Conservation (phyloP, 2,888 invertebrate species). For the Flabesymbios commensalis region DNA sequence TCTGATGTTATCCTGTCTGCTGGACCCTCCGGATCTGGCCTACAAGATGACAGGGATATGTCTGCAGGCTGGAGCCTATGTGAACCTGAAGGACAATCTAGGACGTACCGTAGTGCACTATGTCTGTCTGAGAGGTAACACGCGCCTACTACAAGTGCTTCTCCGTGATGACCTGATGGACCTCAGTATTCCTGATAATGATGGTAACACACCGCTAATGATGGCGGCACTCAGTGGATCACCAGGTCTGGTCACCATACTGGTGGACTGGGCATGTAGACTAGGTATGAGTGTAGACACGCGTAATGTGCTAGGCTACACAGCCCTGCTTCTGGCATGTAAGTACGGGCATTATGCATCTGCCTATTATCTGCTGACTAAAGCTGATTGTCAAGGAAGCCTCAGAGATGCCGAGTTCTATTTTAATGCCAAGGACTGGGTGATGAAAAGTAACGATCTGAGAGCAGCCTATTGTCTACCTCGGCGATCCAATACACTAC, state of each 20-base stretch:
- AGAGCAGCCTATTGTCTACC: not conserved
- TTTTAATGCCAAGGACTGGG: slow-evolving; percentile 53
- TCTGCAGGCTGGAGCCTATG: slow-evolving; percentile 40
- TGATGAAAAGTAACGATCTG: slow-evolving; percentile 32
- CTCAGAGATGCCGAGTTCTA: slow-evolving; percentile 52
- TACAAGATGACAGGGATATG: slow-evolving; percentile 52
- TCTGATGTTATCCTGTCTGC: slow-evolving; percentile 54
- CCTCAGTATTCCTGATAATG: slow-evolving; percentile 52
- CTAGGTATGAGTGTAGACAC: slow-evolving; percentile 51
- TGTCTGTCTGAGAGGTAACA: slow-evolving; percentile 52
- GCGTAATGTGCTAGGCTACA: slow-evolving; percentile 40
- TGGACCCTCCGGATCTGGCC: slow-evolving; percentile 48
- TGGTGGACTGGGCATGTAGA: slow-evolving; percentile 42
- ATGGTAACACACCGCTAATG: slow-evolving; percentile 56
- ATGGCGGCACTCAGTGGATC: slow-evolving; percentile 51
- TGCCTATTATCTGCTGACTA: slow-evolving; percentile 45
- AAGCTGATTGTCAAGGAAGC: slow-evolving; percentile 47
- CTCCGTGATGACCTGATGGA: slow-evolving; percentile 50
- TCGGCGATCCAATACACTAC: not conserved
- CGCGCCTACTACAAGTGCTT: slow-evolving; percentile 26
- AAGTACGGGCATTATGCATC: slow-evolving; percentile 53
- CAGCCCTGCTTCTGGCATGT: slow-evolving; percentile 48
- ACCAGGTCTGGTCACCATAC: slow-evolving; percentile 45
- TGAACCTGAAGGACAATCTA: slow-evolving; percentile 49
- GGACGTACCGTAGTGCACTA: slow-evolving; percentile 53